Base-by-base conservation (phyloP, 30 jellyfish, hydroid and myxozoan species). In the Aurelia sp. region DNA sequence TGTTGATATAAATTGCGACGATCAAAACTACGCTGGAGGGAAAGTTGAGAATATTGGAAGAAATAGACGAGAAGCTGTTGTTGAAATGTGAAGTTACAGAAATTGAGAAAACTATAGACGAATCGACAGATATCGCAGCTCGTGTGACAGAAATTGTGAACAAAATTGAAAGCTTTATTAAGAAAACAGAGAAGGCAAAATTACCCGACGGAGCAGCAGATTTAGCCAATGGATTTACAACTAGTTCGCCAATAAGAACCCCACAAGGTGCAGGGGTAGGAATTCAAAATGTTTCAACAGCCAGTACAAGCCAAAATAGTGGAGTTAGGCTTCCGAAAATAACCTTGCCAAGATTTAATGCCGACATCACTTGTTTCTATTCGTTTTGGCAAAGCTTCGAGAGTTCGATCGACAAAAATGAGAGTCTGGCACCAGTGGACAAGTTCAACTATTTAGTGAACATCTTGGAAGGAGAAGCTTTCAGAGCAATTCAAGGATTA, bases 341-440 rank as follows among this genome's bases (percentile, higher is more conserved):
- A 58, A 70, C 47, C 0, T 70, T 70, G 64, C 81, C 81, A 40
- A 22, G 81, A 70, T 70, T 27, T 58, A 58, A 58, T 58, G 67
- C 10, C 0, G 67, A 58, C 21, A 58, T 58, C 12, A 58, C 67
- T 10, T 38, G 35, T 24, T 70, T 27, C 17, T 16, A 19, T 0
- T 27, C 63, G 7, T 70, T 70, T 70, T 70, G 81, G 63, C 63
- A 70, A 15, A 70, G 81, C 52, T 70, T 70, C 6, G 63, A 70
- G 52, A 10, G 62, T 40, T 27, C 81, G 24, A 22, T 70, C 12
- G 60, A 70, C 81, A 22, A 17, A 31, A 70, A 33, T 15, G 81
- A 70, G 0, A 27, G 62, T 13, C 47, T 70, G 17, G 33, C 81
- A 58, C 63, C 9, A 31, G 63, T 70, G 0, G 22, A 70, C 62